phyloP scores from a whole-genome alignment of 1,140 invertebrate genomes.

The Pemphigus obesinymphae region DNA sequence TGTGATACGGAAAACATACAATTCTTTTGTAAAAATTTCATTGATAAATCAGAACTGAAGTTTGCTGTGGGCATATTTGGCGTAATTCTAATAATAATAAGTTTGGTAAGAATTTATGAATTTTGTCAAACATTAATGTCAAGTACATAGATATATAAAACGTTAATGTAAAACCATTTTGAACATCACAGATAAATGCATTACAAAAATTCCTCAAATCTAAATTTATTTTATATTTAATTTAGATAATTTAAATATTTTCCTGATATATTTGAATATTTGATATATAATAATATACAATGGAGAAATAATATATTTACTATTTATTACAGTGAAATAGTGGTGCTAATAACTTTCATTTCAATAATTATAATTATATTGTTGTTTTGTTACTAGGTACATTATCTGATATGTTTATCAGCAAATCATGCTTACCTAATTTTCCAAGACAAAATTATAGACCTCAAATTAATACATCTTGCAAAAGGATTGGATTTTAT shows the following conservation, averaged over 20 bases:
- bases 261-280: too few relatives aligned
- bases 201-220: too few relatives aligned
- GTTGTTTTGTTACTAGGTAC: slow-evolving; percentile 59
- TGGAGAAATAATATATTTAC: too few relatives aligned
- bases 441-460: slow-evolving; percentile 87
- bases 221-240: too few relatives aligned
- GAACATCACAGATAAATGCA: too few relatives aligned
- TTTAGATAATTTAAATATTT: too few relatives aligned
- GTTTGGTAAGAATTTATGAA: slow-evolving; percentile 70
- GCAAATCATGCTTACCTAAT: slow-evolving; percentile 93
- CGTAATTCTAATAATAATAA: slow-evolving; percentile 75
- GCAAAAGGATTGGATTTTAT: slow-evolving; percentile 68
- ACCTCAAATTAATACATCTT: slow-evolving; percentile 82
- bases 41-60: slow-evolving; percentile 84
- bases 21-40: slow-evolving; percentile 85
- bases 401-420: slow-evolving; percentile 90
- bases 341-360: too few relatives aligned
- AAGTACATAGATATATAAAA: too few relatives aligned
- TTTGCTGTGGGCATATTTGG: slow-evolving; percentile 80
- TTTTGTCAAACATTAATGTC: too few relatives aligned
- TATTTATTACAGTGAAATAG: too few relatives aligned
- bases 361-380: background rate
- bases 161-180: too few relatives aligned
- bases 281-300: too few relatives aligned
- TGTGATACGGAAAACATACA: slow-evolving; percentile 75